phyloP scores from a whole-genome alignment of 2,888 invertebrate genomes.

The Agrochola macilenta region DNA sequence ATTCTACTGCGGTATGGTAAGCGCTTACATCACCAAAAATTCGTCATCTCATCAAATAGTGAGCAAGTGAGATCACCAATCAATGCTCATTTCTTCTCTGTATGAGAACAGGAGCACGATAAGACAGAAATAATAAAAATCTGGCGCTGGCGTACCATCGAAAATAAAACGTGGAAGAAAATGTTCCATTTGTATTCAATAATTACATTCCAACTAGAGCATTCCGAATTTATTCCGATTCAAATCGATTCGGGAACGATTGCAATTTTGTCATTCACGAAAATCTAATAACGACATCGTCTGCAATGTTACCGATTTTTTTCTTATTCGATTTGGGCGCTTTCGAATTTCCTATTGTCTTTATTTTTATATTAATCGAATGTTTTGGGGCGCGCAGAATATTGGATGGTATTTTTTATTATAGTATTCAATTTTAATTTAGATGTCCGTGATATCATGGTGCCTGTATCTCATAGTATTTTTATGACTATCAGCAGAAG shows the following conservation, averaged over 20 bases:
- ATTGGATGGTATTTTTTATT: background rate
- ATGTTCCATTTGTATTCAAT: conserved; percentile 32
- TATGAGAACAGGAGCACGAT: background rate
- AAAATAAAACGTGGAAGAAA: conserved; percentile 20
- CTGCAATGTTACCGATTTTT: conserved; percentile 36
- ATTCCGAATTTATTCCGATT: conserved; percentile 52
- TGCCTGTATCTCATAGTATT: background rate
- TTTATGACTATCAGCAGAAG: no score
- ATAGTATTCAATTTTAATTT: background rate
- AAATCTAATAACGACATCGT: conserved; percentile 57
- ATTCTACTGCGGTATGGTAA: background rate
- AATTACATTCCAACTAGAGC: conserved; percentile 46
- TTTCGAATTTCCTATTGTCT: conserved; percentile 24
- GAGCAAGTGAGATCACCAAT: background rate
- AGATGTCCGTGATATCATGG: background rate
- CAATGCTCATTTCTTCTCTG: background rate
- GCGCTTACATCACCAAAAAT: background rate
- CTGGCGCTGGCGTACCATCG: background rate
- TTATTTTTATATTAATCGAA: conserved; percentile 43
- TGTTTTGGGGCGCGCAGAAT: background rate
- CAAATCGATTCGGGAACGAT: conserved; percentile 39
- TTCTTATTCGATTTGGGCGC: conserved; percentile 27
- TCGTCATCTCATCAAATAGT: background rate
- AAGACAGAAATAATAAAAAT: conserved; percentile 11
- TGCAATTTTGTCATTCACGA: conserved; percentile 60